Evolutionary conservation across 2,797 vertebrate genomes (phyloP).

Genomic region (Macropodus opercularis): DNA sequence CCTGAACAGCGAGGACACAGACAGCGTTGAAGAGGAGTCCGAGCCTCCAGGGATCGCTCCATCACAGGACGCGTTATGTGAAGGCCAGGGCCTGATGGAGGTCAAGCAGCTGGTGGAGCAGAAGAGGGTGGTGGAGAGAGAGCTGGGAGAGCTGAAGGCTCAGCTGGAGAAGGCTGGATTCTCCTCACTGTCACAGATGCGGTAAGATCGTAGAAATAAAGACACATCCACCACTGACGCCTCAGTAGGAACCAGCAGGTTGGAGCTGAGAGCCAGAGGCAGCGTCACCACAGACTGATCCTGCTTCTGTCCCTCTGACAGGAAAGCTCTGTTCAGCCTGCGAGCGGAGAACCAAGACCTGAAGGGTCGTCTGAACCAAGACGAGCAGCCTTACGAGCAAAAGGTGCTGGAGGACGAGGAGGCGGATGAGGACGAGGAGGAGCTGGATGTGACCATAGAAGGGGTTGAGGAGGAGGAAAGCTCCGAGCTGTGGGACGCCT

Average conservation of each 20-base stretch:
- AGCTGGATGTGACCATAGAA: conserved; percentile 65
- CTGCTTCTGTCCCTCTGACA: conserved; percentile 36
- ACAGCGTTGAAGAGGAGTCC: conserved; percentile 80
- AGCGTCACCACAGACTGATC: fast-evolving
- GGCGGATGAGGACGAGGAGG: conserved; percentile 62
- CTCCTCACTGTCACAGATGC: conserved; percentile 89
- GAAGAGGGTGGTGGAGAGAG: conserved; percentile 83
- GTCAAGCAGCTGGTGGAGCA: conserved; percentile 81
- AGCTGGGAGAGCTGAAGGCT: conserved; percentile 87
- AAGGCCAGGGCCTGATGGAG: conserved; percentile 74
- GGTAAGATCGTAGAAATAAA: conserved; percentile 66
- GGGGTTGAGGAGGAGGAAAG: conserved; percentile 41
- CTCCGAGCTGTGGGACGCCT: conserved; percentile 55
- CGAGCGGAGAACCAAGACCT: conserved; percentile 84
- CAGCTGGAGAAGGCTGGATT: conserved; percentile 90
- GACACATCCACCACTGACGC: no score
- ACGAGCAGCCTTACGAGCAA: conserved; percentile 58
- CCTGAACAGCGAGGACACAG: conserved; percentile 74
- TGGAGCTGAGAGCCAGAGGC: no score
- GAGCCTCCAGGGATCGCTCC: conserved; percentile 38
- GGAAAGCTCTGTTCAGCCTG: conserved; percentile 87
- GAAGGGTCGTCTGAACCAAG: conserved; percentile 77
- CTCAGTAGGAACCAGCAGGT: no score
- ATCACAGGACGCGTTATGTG: conserved; percentile 45
- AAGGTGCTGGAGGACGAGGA: conserved; percentile 27